These are phyloP conservation scores for Bembecia ichneumoniformis DNA, from an alignment of 2,888 invertebrate genomes.

Conservation along the genomic window DNA sequence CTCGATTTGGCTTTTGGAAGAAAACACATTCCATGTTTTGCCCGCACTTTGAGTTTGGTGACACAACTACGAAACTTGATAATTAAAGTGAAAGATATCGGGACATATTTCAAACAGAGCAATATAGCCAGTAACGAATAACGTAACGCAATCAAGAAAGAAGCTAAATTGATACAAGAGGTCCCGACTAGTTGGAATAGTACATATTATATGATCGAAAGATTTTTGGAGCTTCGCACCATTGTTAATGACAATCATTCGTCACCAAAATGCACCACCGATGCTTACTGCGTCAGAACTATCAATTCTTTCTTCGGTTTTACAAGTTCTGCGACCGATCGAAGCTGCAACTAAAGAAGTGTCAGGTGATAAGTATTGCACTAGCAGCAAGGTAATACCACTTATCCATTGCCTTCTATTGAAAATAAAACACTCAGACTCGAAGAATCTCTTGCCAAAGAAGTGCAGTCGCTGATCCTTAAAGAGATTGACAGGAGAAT, in stretches of 20 bases:
- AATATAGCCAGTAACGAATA: conserved; percentile 2
- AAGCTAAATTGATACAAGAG: conserved; percentile 6
- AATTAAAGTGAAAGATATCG: neutral
- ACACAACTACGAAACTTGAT: neutral
- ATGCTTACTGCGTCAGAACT: conserved; percentile 14
- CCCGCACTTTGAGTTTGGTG: neutral
- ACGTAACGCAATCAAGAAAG: neutral
- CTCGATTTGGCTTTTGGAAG: conserved; percentile 23
- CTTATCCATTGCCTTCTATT: conserved; percentile 2
- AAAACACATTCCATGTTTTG: conserved; percentile 8
- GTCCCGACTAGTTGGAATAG: conserved; percentile 3
- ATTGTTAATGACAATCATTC: conserved; percentile 8
- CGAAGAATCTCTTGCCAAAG: conserved; percentile 9
- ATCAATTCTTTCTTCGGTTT: conserved; percentile 9
- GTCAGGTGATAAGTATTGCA: conserved; percentile 12
- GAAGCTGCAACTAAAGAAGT: conserved; percentile 14
- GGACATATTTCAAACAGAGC: conserved; percentile 3
- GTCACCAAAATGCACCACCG: conserved; percentile 6
- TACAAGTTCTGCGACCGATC: conserved; percentile 11
- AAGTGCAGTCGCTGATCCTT: conserved; percentile 8
- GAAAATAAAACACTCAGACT: conserved; percentile 9
- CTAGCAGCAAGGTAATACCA: conserved; percentile 14
- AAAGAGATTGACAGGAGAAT: conserved; percentile 14
- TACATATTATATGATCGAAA: conserved; percentile 3
- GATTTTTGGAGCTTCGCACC: conserved; percentile 1